Base-by-base conservation (phyloP, 2,113 vertebrate genomes). In the Dipodomys stephensi region DNA sequence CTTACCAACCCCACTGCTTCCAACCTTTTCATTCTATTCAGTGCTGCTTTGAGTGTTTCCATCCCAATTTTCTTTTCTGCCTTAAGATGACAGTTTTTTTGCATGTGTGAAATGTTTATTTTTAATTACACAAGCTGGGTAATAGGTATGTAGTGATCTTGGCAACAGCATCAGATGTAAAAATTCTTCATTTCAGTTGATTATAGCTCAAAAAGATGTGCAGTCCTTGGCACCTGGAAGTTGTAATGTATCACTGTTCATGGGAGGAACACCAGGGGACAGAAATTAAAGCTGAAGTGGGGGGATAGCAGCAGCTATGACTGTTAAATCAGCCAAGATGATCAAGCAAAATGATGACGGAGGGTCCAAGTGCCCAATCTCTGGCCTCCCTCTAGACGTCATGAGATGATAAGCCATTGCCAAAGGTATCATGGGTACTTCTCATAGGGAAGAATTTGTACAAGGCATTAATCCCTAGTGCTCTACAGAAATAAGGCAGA, bases 181-280 rank as follows among this genome's bases (percentile, higher is more conserved):
- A 92, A 97, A 95, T 88, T 90, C 96, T 96, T 96, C 78, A 97
- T 97, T 97, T 96, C 90, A 94, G 82, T 91, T 97, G 95, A 96
- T 97, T 97, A 49, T 97, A 83, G 97, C 90, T 93, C 94, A 95
- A 97, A 96, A 96, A 77, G 92, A 97, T 88, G 94, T 83, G 0
- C 3, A 96, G 95, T 97, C 94, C 67, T 73, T 71, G 97, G 98
- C 93, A 96, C 95, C 96, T 97, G 92, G 71, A 95, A 93, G 97
- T 69, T 85, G 67, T 86, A 96, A 97, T 95, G 96, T 92, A 96
- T 97, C 95, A 82, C 92, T 94, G 91, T 96, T 97, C 79, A 19
- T 82, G 88, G 9, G 91, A 87, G 0, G 25, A 98, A 94, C 1
- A 10, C 87, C 86, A 96, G 82, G 94, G 92, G 96, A 68, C 32